Base-by-base conservation (phyloP, 2,797 vertebrate genomes). In the Alca torda region DNA sequence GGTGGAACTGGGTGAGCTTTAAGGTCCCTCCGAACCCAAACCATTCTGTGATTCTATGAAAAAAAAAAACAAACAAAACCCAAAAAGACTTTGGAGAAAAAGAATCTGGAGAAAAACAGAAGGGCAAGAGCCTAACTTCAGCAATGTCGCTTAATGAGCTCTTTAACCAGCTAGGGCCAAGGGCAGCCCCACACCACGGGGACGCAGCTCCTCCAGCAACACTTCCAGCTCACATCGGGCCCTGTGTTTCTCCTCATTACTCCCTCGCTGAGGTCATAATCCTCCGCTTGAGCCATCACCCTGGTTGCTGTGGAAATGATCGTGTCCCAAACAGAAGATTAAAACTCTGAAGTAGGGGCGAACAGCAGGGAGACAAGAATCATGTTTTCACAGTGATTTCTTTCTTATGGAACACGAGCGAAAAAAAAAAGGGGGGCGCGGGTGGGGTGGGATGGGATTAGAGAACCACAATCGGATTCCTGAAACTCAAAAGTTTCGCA, bases 291-390 rank as follows among this genome's bases (percentile, higher is more conserved):
- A 35, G 48, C 35, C 81, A 91, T 50, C 68, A 3, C 81, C 50
- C 30, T 1, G 28, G 85, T 87, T 87, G 85, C 88, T 94, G 88
- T 84, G 88, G 90, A 70, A 83, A 92, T 86, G 67, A 6, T 61
- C 53, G 21, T n/a, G 63, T 50, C 84, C 89, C 87, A 77, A 85
- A 73, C 73, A 86, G 69, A 24, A 83, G 92, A 94, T 94, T 89
- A 89, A 28, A 67, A 24, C 72, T 54, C 69, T 13, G 5, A 53
- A 82, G 67, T 39, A 5, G 31, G 1, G 48, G 31, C 4, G 64
- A 96, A 79, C 92, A 93, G 92, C 88, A 65, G 93, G 94, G 91
- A 82, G 74, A 87, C 53, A 20, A 9, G 73, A 69, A 53, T 20
- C 21, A 5, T 73, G 80, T 92, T 92, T 80, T 77, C 87, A 73